A percentile compares a stretch with the other conserved stretches of the same genome.
phyloP scores from a whole-genome alignment of 53 echinoderm and acorn worm species.

The Patiria pectinifera region DNA sequence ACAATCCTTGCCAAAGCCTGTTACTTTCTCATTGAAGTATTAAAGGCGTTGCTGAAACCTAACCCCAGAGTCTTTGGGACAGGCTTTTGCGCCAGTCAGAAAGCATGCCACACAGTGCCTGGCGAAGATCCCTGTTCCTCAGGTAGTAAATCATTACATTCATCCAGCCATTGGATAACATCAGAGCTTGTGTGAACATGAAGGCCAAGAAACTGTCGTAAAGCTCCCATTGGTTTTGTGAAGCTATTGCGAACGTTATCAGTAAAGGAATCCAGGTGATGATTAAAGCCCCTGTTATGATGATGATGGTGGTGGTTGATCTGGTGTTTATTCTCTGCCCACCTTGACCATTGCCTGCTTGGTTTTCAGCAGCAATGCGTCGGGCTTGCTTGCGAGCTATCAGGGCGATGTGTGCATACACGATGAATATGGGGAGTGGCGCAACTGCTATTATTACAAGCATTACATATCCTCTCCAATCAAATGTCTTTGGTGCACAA shows the following conservation, averaged over 20 bases:
- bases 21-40: too few relatives aligned
- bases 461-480: neutral
- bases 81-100: neutral
- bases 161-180: neutral
- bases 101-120: neutral
- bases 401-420: neutral
- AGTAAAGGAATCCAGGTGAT: neutral
- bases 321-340: constrained; percentile 9
- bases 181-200: neutral
- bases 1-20: too few relatives aligned
- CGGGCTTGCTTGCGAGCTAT: neutral
- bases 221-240: neutral
- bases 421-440: neutral
- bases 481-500: neutral
- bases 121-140: constrained; percentile 15
- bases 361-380: neutral
- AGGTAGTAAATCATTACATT: neutral
- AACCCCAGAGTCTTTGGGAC: neutral
- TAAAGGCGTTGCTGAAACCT: neutral
- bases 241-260: neutral
- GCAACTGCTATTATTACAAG: too few relatives aligned
- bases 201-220: neutral
- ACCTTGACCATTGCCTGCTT: neutral
- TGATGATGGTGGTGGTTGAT: constrained; percentile 13
- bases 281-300: constrained; percentile 3